Base-by-base conservation (phyloP, 2,113 vertebrate species). In the Benitochromis conjunctus region DNA sequence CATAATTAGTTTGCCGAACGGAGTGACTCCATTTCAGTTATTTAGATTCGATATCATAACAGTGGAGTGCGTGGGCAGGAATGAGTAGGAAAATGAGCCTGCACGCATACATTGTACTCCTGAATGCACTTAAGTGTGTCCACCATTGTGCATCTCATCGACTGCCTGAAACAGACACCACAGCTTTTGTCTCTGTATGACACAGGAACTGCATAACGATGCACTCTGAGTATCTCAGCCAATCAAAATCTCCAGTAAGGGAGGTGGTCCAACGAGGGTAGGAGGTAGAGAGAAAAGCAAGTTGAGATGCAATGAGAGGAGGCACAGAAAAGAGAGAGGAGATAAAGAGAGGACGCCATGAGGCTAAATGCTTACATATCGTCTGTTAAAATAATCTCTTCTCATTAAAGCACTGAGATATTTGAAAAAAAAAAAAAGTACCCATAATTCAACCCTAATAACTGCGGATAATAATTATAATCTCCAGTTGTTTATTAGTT, bases 221-320 rank as follows among this genome's bases (percentile, higher is more conserved):
- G 58, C 81, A 83, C 60, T 55, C 26, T 16, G 66, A 85, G 79
- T n/a, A 38, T 82, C 85, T 36, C 19, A 90, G 83, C 92, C 91
- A 95, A 94, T 94, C 85, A 86, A 11, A 90, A 48, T 19, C 83
- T 84, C 31, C 36, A 1, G 82, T 21, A 7, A 82, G 26, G 55
- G 36, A 83, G 85, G 64, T 57, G n/a, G 76, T 83, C 91, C 89
- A 95, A 90, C 92, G 55, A 81, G 51, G 21, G 58, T 48, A 78
- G 16, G 66, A 86, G 79, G 60, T 29, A 76, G 77, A 64, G 16
- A 48, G 36, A 19, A 38, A 86, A 92, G 84, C 16, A 86, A 86
- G 46, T 77, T 84, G 38, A 81, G 55, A 83, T 38, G 60, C 36
- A 55, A 86, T 3, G 31, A 57, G 62, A 79, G 84, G 81, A 88